Conservation (phyloP, 2,888 invertebrate species). For the Junonia oenone region DNA sequence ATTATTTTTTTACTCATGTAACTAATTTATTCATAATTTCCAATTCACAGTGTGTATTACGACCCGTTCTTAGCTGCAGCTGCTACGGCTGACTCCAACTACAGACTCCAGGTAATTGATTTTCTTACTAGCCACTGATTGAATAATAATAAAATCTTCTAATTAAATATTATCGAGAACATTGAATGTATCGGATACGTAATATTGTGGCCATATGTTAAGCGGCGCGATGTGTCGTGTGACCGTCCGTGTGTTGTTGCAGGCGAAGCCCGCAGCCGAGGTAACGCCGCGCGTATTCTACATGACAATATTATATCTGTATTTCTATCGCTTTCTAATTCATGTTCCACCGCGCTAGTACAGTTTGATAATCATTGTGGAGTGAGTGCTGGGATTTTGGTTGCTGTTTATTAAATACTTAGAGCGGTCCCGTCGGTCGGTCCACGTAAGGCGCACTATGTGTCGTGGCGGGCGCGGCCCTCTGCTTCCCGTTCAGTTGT, state of each 20-base stretch:
- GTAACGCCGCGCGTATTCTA: slow-evolving; percentile 75
- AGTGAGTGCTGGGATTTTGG: slow-evolving; percentile 76
- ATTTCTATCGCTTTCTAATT: slow-evolving; percentile 75
- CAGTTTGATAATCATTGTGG: slow-evolving; percentile 62
- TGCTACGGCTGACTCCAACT: slow-evolving; percentile 90
- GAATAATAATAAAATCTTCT: neutral
- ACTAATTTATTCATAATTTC: neutral
- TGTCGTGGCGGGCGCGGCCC: slow-evolving; percentile 55
- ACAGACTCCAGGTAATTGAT: slow-evolving; percentile 90
- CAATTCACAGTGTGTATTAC: slow-evolving; percentile 89
- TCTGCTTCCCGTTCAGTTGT: slow-evolving; percentile 62
- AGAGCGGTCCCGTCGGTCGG: slow-evolving; percentile 51
- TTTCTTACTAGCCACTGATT: neutral
- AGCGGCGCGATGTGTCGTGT: slow-evolving; percentile 30
- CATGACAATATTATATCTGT: slow-evolving; percentile 45
- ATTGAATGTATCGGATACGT: neutral
- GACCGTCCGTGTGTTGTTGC: slow-evolving; percentile 80
- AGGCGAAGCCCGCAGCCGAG: slow-evolving; percentile 85
- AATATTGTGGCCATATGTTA: neutral
- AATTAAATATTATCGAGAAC: neutral
- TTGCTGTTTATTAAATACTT: slow-evolving; percentile 67
- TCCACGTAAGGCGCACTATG: slow-evolving; percentile 69
- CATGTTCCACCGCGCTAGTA: slow-evolving; percentile 69
- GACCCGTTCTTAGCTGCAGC: slow-evolving; percentile 97
- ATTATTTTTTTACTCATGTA: neutral